Evolutionary conservation across 1,140 invertebrate species (phyloP).

Genomic region (Acromyrmex charruanus): DNA sequence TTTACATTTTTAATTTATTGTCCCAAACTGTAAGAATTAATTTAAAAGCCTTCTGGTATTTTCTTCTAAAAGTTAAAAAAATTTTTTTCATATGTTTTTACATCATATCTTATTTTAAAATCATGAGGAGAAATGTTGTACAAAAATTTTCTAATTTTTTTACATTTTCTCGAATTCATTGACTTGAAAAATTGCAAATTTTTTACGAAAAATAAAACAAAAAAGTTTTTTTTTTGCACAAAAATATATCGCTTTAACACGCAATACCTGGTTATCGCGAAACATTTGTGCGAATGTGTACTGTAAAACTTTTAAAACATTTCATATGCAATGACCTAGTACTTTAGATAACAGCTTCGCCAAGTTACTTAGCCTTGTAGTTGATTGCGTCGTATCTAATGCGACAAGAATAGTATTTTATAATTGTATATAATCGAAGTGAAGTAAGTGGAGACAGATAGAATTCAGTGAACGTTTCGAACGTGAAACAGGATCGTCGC

Average conservation of each 20-base stretch:
- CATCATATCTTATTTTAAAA: background rate
- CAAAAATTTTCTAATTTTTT: background rate
- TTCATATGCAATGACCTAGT: slow-evolving; percentile 16
- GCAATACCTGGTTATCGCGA: slow-evolving; percentile 1
- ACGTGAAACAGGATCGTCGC: slow-evolving; percentile 37
- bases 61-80: background rate
- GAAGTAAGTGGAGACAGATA: slow-evolving; percentile 6
- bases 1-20: background rate
- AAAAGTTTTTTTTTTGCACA: background rate
- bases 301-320: background rate
- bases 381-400: background rate
- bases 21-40: background rate
- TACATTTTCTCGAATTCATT: background rate
- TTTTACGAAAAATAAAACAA: background rate
- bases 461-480: background rate
- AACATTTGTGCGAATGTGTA: background rate
- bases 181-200: background rate
- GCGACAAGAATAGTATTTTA: background rate
- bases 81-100: background rate
- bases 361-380: background rate
- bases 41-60: background rate
- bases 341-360: slow-evolving; percentile 23
- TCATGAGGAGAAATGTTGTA: background rate
- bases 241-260: background rate
- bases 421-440: slow-evolving; percentile 1